A percentile compares a stretch with the other conserved stretches of the same genome.
Evolutionary conservation across 2,797 vertebrate genomes (phyloP).

Genomic region (Falco rusticolus): DNA sequence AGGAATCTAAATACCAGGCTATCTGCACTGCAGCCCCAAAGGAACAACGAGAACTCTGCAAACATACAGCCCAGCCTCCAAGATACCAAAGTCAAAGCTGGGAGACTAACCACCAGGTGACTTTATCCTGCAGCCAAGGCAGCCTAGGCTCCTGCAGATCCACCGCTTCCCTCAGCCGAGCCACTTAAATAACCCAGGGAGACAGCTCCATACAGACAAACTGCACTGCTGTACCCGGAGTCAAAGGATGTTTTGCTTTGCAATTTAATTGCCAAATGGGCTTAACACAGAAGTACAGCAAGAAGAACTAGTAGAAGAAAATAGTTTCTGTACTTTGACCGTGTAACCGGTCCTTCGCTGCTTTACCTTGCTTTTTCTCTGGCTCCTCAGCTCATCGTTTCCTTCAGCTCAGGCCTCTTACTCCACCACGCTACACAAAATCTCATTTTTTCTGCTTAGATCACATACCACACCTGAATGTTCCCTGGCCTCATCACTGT

Average conservation of each 20-base stretch:
- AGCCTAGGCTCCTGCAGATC: neutral
- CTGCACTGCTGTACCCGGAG: neutral
- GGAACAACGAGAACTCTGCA: neutral
- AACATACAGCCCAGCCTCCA: neutral
- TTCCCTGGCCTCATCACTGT: neutral
- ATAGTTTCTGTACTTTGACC: neutral
- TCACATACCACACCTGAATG: neutral
- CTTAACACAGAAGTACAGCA: neutral
- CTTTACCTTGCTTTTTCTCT: neutral
- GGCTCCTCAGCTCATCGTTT: neutral
- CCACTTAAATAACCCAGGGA: neutral
- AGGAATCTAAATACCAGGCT: neutral
- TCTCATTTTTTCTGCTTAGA: neutral
- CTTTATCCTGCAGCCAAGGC: neutral
- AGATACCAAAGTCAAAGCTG: neutral
- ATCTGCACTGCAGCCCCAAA: neutral
- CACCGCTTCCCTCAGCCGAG: neutral
- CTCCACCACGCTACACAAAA: neutral
- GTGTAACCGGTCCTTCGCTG: neutral
- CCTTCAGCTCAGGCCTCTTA: neutral
- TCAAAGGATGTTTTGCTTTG: neutral
- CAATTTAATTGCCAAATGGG: neutral
- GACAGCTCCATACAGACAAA: neutral
- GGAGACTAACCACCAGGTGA: neutral
- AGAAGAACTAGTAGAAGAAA: neutral